Percentiles rank a stretch among this genome's conserved stretches.
These are phyloP conservation scores for Kuschelorhynchus macadamiae DNA, from an alignment of 2,888 invertebrate genomes.

Conservation along the genomic window DNA sequence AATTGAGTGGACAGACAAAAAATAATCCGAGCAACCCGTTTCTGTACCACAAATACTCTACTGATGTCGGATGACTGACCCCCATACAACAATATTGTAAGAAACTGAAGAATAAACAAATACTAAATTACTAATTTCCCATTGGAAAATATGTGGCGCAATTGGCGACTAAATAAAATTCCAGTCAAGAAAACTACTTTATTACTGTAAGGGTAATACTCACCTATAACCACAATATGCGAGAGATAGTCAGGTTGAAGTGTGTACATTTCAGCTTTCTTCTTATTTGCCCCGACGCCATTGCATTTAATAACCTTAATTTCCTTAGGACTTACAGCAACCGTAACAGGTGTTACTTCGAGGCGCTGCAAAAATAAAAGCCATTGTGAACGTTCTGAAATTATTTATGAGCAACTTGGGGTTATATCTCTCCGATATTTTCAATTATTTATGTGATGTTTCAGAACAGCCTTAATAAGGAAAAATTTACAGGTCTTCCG, in stretches of 20 bases:
- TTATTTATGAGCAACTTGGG: conserved; percentile 14
- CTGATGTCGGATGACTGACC: too few species aligned
- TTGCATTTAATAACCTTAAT: conserved; percentile 82
- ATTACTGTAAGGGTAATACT: too few species aligned
- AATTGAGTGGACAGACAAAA: too few species aligned
- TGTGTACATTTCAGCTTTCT: conserved; percentile 77
- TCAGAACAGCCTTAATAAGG: not conserved
- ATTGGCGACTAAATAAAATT: too few species aligned
- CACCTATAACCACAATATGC: conserved; percentile 91
- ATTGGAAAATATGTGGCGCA: too few species aligned
- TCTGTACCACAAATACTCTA: too few species aligned
- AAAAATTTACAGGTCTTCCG: too few species aligned
- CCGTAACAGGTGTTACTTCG: conserved; percentile 72
- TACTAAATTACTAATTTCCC: too few species aligned
- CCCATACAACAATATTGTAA: too few species aligned
- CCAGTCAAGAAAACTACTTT: too few species aligned
- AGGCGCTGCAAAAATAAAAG: conserved; percentile 61
- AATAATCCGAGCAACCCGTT: too few species aligned
- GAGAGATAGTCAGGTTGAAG: conserved; percentile 89
- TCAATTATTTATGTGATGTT: conserved; percentile 6
- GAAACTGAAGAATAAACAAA: too few species aligned
- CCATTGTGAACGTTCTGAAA: conserved; percentile 7
- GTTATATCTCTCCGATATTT: not conserved
- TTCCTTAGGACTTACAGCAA: conserved; percentile 78
- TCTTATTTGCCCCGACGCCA: conserved; percentile 73